Conservation (phyloP, 2,888 invertebrate genomes). For the Andrena hattorfiana region DNA sequence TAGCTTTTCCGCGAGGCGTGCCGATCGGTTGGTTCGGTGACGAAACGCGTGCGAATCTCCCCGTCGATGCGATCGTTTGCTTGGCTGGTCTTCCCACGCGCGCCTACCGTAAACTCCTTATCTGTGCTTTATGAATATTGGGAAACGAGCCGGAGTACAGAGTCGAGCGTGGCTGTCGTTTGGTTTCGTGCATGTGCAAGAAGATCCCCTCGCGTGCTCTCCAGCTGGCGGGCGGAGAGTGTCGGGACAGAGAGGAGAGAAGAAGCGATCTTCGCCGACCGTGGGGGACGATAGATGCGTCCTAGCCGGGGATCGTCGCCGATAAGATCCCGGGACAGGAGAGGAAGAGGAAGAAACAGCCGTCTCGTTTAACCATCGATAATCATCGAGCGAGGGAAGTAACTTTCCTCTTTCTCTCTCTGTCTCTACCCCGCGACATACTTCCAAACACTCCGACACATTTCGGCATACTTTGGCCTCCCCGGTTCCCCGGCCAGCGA, state of each 20-base stretch:
- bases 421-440: not conserved
- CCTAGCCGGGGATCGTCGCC: conserved; percentile 48
- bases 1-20: not conserved
- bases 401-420: not conserved
- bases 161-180: not conserved
- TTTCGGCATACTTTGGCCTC: not conserved
- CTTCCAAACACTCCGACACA: not conserved
- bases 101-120: not conserved
- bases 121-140: conserved; percentile 37
- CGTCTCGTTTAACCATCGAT: conserved; percentile 4
- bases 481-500: not conserved
- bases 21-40: not conserved
- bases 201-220: not conserved
- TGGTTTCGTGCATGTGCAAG: conserved; percentile 1
- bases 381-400: conserved; percentile 32
- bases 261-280: not conserved
- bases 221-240: not conserved
- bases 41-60: conserved; percentile 7
- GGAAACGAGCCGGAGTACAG: conserved; percentile 3
- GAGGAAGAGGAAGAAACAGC: conserved; percentile 48
- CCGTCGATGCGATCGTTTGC: conserved; percentile 2
- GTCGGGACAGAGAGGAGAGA: not conserved
- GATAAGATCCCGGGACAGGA: conserved; percentile 32
- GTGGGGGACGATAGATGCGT: conserved; percentile 33
- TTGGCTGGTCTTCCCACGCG: conserved; percentile 11